phyloP scores from a whole-genome alignment of 2,888 invertebrate genomes.

The Leucozona laternaria region DNA sequence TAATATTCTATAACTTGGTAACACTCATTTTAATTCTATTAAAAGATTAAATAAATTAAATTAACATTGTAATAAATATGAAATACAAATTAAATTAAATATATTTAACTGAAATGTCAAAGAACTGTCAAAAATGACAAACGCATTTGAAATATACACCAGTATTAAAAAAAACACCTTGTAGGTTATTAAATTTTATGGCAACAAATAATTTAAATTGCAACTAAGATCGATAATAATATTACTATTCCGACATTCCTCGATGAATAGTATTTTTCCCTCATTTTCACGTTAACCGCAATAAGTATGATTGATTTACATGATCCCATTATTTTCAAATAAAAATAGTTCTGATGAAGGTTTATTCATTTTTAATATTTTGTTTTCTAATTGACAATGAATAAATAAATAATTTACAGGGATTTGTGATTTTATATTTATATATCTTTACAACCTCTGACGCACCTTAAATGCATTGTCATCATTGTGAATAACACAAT shows the following conservation, averaged over 20 bases:
- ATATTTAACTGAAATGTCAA: no score
- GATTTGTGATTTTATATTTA: background rate
- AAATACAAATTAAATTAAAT: no score
- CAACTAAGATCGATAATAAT: background rate
- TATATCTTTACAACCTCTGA: background rate
- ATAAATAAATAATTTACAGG: constrained; percentile 11
- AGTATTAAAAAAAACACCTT: background rate
- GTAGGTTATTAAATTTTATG: background rate
- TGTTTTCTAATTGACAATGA: constrained; percentile 20
- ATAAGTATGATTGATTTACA: constrained; percentile 10
- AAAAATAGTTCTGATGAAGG: background rate
- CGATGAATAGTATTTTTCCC: background rate
- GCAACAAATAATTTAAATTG: background rate
- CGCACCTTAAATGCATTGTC: background rate
- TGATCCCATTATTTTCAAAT: background rate
- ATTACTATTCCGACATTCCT: background rate
- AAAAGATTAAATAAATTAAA: no score
- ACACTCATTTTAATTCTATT: no score
- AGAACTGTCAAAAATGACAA: no score
- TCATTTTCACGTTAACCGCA: background rate
- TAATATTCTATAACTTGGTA: no score
- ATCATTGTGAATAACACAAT: constrained; percentile 17
- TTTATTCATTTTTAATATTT: constrained; percentile 16
- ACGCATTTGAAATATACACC: no score
- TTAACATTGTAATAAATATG: no score